Conservation (phyloP, 2,888 invertebrate species). For the Lasioglossum leucozonium region DNA sequence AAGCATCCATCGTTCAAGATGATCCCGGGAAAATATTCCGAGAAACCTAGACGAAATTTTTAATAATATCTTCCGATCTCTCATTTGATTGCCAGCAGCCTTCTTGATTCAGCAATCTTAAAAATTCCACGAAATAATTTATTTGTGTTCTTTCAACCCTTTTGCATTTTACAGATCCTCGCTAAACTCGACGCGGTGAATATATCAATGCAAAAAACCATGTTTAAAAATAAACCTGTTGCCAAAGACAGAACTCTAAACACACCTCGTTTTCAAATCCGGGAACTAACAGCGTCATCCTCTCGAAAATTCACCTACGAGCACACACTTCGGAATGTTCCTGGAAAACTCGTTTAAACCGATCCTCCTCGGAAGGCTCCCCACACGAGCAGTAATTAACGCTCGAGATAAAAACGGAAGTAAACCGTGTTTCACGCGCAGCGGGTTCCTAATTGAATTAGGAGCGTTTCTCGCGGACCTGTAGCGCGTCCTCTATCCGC, state of each 20-base stretch:
- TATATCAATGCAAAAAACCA: too few species aligned
- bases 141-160: not conserved
- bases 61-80: too few species aligned
- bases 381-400: constrained; percentile 20
- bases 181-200: not conserved
- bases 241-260: not conserved
- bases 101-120: too few species aligned
- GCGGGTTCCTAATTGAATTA: constrained; percentile 8
- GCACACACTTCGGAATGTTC: not conserved
- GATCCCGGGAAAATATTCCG: not conserved
- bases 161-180: not conserved
- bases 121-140: not conserved
- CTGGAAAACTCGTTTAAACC: not conserved
- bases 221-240: not conserved
- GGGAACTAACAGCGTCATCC: not conserved
- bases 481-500: not conserved
- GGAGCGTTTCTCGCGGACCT: not conserved
- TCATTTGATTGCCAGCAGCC: too few species aligned
- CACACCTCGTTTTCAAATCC: not conserved
- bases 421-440: not conserved
- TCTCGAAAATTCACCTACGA: not conserved
- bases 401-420: constrained; percentile 23
- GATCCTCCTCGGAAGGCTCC: not conserved
- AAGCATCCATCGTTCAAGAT: not conserved
- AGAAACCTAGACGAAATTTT: not conserved